These are phyloP conservation scores for Bombyx mandarina DNA, from an alignment of 1,140 invertebrate species.

Conservation along the genomic window DNA sequence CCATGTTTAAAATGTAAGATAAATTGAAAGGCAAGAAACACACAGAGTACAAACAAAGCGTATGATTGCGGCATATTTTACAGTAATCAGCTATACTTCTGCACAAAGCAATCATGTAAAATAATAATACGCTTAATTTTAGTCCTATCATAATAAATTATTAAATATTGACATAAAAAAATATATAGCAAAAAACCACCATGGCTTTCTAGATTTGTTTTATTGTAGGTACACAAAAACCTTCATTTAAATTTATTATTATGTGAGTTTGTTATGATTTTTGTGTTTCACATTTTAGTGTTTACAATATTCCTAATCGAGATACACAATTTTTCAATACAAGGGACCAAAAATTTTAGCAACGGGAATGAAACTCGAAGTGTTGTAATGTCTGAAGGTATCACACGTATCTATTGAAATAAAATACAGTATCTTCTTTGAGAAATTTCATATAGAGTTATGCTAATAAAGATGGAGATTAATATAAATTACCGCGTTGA, in stretches of 20 bases:
- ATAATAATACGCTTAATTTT: constrained; percentile 36
- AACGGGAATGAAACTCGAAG: not conserved
- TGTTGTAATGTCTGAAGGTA: not conserved
- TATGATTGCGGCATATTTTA: constrained; percentile 43
- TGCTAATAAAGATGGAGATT: too few species aligned
- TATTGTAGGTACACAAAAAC: constrained; percentile 20
- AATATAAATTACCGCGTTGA: too few species aligned
- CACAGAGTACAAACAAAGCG: constrained; percentile 39
- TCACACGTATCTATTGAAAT: too few species aligned
- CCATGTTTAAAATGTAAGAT: too few species aligned
- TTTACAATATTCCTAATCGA: constrained; percentile 16
- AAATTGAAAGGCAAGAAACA: not conserved
- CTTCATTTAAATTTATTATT: constrained; percentile 38
- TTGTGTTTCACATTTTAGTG: constrained; percentile 34
- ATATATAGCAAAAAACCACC: constrained; percentile 17
- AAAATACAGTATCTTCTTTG: too few species aligned
- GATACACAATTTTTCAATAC: constrained; percentile 13
- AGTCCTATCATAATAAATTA: constrained; percentile 38
- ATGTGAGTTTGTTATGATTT: constrained; percentile 47
- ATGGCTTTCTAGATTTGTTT: constrained; percentile 1
- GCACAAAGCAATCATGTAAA: constrained; percentile 17
- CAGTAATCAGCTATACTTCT: constrained; percentile 27
- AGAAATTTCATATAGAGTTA: too few species aligned
- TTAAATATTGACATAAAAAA: not conserved
- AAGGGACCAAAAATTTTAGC: too few species aligned